Conservation (phyloP, 2,797 vertebrate species). For the Paramormyrops hopkinsi region DNA sequence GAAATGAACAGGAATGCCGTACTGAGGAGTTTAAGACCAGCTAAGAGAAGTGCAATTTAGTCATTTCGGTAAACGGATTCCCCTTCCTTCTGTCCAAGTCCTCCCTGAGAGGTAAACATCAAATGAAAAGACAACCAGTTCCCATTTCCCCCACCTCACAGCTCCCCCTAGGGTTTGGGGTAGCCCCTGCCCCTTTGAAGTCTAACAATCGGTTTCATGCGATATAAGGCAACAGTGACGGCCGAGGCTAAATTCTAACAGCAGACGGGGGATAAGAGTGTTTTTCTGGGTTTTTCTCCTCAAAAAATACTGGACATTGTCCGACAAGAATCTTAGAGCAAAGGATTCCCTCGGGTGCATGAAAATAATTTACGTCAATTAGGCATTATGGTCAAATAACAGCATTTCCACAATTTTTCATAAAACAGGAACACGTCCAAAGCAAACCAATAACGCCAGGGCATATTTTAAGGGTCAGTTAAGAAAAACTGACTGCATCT, state of each 20-base stretch:
- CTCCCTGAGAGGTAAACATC: conserved; percentile 8
- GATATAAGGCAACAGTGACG: conserved; percentile 16
- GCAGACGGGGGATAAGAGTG: not conserved
- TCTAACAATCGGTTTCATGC: not conserved
- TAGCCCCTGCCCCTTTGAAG: not conserved
- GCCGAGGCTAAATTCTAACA: not conserved
- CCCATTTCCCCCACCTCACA: not conserved
- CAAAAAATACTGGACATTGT: not conserved
- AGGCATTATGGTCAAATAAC: not conserved
- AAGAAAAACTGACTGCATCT: not conserved
- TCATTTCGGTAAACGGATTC: conserved; percentile 8
- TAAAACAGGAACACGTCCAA: not conserved
- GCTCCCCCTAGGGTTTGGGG: not conserved
- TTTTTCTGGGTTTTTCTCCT: not conserved
- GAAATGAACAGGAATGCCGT: not conserved
- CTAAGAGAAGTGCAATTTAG: conserved; percentile 6
- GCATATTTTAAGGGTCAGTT: conserved; percentile 32
- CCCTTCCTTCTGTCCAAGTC: not conserved
- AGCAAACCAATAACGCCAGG: conserved; percentile 51
- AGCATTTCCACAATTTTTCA: not conserved
- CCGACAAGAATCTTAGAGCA: not conserved
- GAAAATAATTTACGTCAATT: not conserved
- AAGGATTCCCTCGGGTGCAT: not conserved
- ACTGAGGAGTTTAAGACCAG: conserved; percentile 1
- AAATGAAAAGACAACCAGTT: not conserved